phyloP scores from a whole-genome alignment of 2,797 vertebrate species.

The Macrochelys suwanniensis region DNA sequence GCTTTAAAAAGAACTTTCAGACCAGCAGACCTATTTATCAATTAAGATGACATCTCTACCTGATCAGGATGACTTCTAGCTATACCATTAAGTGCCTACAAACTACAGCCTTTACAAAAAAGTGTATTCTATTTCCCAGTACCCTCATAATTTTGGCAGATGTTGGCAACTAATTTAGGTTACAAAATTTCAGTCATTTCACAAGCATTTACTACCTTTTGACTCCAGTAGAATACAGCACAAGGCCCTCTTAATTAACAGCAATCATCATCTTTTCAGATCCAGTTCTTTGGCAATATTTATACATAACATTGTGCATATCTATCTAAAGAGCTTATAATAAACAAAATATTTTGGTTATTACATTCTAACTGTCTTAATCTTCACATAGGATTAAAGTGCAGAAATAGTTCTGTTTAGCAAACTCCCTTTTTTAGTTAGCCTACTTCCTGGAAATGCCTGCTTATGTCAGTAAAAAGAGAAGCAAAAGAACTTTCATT shows the following conservation, averaged over 20 bases:
- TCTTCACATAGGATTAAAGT: slow-evolving; percentile 79
- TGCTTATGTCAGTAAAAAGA: slow-evolving; percentile 64
- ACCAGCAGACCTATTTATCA: slow-evolving; percentile 34
- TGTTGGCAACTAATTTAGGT: not conserved
- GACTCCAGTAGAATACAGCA: not conserved
- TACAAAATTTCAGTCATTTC: not conserved
- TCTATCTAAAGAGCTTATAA: slow-evolving; percentile 64
- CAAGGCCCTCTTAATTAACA: not conserved
- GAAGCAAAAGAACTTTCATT: not conserved
- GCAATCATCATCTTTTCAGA: not conserved
- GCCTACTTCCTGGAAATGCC: slow-evolving; percentile 58
- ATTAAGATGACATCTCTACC: slow-evolving; percentile 61
- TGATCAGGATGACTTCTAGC: slow-evolving; percentile 62
- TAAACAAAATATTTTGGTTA: slow-evolving; percentile 54
- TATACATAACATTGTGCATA: slow-evolving; percentile 69
- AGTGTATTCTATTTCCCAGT: not conserved
- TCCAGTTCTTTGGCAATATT: slow-evolving; percentile 74
- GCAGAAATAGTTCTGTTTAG: slow-evolving; percentile 59
- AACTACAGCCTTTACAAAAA: slow-evolving; percentile 17
- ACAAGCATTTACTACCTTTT: slow-evolving; percentile 14
- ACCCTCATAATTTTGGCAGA: slow-evolving; percentile 49
- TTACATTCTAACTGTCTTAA: slow-evolving; percentile 78
- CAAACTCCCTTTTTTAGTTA: slow-evolving; percentile 49
- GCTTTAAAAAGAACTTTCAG: slow-evolving; percentile 51
- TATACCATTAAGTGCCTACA: slow-evolving; percentile 61